These are phyloP conservation scores for Protomyctophum bolini DNA, from an alignment of 2,113 vertebrate genomes.

Conservation along the genomic window DNA sequence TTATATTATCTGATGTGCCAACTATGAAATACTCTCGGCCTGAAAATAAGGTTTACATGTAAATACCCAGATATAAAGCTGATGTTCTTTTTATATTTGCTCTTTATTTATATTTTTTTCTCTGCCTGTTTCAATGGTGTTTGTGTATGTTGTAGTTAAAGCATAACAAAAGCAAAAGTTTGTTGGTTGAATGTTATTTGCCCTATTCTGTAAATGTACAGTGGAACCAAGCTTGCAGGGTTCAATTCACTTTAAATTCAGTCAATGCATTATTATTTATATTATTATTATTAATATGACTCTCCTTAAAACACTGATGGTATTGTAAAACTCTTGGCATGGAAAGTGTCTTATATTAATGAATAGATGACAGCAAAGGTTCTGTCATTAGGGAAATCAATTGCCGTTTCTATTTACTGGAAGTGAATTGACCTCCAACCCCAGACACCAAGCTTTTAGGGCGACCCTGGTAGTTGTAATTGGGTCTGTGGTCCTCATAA, in stretches of 20 bases:
- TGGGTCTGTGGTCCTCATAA: conserved; percentile 28
- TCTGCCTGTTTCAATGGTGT: conserved; percentile 38
- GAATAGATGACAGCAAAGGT: neutral
- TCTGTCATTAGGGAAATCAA: conserved; percentile 43
- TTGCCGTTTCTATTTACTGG: conserved; percentile 52
- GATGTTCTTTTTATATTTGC: conserved; percentile 20
- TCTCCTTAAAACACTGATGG: conserved; percentile 30
- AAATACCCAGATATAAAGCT: conserved; percentile 34
- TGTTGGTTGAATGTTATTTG: conserved; percentile 30
- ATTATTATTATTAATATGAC: neutral
- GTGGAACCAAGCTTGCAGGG: conserved; percentile 14
- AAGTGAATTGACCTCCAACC: conserved; percentile 18
- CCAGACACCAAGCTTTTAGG: conserved; percentile 42
- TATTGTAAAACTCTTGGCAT: conserved; percentile 23
- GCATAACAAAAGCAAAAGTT: conserved; percentile 30
- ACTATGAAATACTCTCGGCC: conserved; percentile 66
- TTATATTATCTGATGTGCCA: conserved; percentile 80
- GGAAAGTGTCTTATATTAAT: conserved; percentile 2
- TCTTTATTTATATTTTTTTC: conserved; percentile 18
- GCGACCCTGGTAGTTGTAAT: conserved; percentile 25
- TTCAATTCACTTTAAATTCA: conserved; percentile 13
- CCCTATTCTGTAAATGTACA: conserved; percentile 44
- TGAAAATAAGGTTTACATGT: conserved; percentile 68
- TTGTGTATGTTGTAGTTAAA: conserved; percentile 36
- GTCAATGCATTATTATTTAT: neutral